Conservation (phyloP, 2,888 invertebrate species). For the Pseudeuparius sepicola region DNA sequence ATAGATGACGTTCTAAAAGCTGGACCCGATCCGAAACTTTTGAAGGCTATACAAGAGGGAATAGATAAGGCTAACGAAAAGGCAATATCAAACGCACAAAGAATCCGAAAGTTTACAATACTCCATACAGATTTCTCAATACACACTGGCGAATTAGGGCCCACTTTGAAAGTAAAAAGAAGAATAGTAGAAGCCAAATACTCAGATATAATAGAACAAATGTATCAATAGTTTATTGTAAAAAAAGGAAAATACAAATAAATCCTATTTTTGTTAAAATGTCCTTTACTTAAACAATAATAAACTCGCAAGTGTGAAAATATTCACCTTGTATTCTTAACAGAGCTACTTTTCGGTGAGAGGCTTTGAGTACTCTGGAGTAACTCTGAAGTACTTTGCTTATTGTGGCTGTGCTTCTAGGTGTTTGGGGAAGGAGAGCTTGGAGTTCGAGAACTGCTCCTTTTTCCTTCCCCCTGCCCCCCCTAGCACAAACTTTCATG, state of each 20-base stretch:
- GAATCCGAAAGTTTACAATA: slow-evolving; percentile 77
- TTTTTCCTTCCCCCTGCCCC: too few relatives aligned
- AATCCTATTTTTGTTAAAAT: slow-evolving; percentile 30
- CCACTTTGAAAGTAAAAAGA: slow-evolving; percentile 79
- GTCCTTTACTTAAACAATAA: slow-evolving; percentile 44
- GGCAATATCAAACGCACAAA: slow-evolving; percentile 80
- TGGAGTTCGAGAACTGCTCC: too few relatives aligned
- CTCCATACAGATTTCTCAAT: slow-evolving; percentile 80
- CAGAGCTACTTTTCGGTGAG: too few relatives aligned
- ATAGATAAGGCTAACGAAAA: slow-evolving; percentile 66
- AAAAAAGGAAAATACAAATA: neutral
- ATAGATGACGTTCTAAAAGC: slow-evolving; percentile 59
- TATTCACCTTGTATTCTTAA: too few relatives aligned
- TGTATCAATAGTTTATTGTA: slow-evolving; percentile 48
- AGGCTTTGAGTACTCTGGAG: too few relatives aligned
- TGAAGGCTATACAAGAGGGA: slow-evolving; percentile 68
- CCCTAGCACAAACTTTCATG: too few relatives aligned
- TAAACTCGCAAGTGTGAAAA: too few relatives aligned
- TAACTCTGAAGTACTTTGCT: too few relatives aligned
- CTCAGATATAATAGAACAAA: slow-evolving; percentile 63
- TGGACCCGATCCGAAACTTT: slow-evolving; percentile 48
- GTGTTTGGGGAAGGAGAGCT: too few relatives aligned
- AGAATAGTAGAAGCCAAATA: slow-evolving; percentile 69
- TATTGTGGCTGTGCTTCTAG: too few relatives aligned
- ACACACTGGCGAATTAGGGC: slow-evolving; percentile 78